Evolutionary conservation across 1,140 invertebrate species (phyloP).

Genomic region (Megalonaias nervosa): DNA sequence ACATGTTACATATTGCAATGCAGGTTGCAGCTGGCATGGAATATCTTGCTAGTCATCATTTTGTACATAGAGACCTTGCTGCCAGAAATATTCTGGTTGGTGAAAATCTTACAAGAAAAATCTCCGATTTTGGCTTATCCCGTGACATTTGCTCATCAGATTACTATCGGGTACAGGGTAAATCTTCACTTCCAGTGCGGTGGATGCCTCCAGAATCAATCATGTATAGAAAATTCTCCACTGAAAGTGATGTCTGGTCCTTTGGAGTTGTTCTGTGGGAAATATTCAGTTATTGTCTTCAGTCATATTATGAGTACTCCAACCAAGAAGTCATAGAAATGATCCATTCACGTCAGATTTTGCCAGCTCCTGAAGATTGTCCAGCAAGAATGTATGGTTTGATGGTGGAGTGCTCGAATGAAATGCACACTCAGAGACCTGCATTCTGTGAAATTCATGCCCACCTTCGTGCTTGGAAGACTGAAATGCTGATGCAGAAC

Average conservation of each 20-base stretch:
- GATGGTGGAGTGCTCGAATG: slow-evolving; percentile 99
- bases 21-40: slow-evolving; percentile 96
- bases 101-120: slow-evolving; percentile 93
- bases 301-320: slow-evolving; percentile 94
- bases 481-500: slow-evolving; percentile 59
- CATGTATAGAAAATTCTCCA: slow-evolving; percentile 95
- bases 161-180: slow-evolving; percentile 76
- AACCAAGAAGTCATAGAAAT: slow-evolving; percentile 99
- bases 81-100: slow-evolving; percentile 97
- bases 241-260: slow-evolving; percentile 98
- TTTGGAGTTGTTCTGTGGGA: slow-evolving; percentile 99
- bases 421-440: slow-evolving; percentile 90
- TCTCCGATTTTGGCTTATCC: slow-evolving; percentile 95
- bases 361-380: slow-evolving; percentile 93
- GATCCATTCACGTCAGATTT: slow-evolving; percentile 93
- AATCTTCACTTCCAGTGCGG: slow-evolving; percentile 75
- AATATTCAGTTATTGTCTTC: slow-evolving; percentile 95
- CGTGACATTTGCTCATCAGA: slow-evolving; percentile 91
- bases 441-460: slow-evolving; percentile 81
- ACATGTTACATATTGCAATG: slow-evolving; percentile 90
- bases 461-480: slow-evolving; percentile 81
- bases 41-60: slow-evolving; percentile 94
- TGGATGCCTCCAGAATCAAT: slow-evolving; percentile 99
- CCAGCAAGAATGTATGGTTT: slow-evolving; percentile 91
- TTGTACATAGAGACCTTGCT: slow-evolving; percentile 96